phyloP scores from a whole-genome alignment of 2,888 invertebrate species.

The Pandemis cinnamomeana region DNA sequence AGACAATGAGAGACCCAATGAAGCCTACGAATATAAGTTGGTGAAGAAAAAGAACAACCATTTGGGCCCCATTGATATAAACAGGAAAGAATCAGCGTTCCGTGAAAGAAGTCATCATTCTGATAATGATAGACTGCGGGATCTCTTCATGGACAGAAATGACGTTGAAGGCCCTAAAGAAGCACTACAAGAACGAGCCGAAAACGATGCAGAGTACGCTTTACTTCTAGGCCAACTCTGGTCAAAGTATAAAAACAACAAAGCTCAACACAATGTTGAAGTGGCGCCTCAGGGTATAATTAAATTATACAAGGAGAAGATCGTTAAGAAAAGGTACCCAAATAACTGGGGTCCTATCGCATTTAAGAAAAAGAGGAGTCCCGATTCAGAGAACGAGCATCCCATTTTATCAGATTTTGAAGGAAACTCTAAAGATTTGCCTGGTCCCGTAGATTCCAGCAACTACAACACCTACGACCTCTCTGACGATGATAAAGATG shows the following conservation, averaged over 20 bases:
- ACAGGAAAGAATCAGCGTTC: constrained; percentile 73
- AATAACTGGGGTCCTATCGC: constrained; percentile 82
- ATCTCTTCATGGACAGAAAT: constrained; percentile 71
- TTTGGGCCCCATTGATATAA: constrained; percentile 48
- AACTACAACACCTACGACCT: constrained; percentile 68
- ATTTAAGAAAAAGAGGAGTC: constrained; percentile 79
- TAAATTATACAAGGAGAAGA: constrained; percentile 76
- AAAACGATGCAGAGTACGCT: constrained; percentile 82
- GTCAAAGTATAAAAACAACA: constrained; percentile 83
- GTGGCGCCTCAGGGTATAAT: constrained; percentile 74
- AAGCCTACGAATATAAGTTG: constrained; percentile 83
- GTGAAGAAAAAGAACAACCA: constrained; percentile 79
- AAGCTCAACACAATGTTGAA: constrained; percentile 67
- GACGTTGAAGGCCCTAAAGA: constrained; percentile 66
- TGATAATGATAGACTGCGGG: constrained; percentile 72
- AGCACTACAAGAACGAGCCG: constrained; percentile 57
- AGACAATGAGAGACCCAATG: constrained; percentile 76
- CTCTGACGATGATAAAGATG: constrained; percentile 74
- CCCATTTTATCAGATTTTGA: constrained; percentile 64
- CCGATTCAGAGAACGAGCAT: constrained; percentile 59
- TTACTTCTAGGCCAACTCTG: constrained; percentile 83
- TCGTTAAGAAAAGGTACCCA: constrained; percentile 76
- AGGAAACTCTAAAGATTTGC: constrained; percentile 57
- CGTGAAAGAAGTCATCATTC: constrained; percentile 75
- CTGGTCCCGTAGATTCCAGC: constrained; percentile 58